phyloP scores from a whole-genome alignment of 2,888 invertebrate genomes.

The Caenorhabditis panamensis region DNA sequence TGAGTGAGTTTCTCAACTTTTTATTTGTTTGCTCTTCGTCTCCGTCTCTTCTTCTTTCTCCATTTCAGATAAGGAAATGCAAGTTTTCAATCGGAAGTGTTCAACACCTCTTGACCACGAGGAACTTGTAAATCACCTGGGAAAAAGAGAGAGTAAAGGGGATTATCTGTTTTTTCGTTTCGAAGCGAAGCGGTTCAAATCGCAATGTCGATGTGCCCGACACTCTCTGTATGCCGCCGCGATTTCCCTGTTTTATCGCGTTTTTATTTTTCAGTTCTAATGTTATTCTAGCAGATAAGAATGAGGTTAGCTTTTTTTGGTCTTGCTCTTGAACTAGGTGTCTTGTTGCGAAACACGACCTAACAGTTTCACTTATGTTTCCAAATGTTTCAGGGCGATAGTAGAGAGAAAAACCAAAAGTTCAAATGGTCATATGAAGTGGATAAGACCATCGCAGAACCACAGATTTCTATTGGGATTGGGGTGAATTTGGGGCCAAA shows the following conservation, averaged over 20 bases:
- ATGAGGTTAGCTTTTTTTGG: background rate
- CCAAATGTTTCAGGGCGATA: background rate
- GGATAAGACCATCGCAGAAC: background rate
- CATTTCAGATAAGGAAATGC: background rate
- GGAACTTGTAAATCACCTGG: background rate
- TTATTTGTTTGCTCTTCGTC: constrained; percentile 17
- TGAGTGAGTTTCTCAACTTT: constrained; percentile 20
- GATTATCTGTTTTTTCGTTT: constrained; percentile 1
- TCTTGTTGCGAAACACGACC: background rate
- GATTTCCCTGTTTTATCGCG: constrained; percentile 24
- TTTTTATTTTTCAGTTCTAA: constrained; percentile 1
- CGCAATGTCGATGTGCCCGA: constrained; percentile 9
- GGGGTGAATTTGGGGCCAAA: background rate
- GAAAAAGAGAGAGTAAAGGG: background rate
- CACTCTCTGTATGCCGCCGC: constrained; percentile 40
- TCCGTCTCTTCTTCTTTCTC: background rate
- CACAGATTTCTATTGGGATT: background rate
- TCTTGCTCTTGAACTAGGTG: background rate
- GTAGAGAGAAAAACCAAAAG: background rate
- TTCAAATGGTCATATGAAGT: background rate
- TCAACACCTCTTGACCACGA: background rate
- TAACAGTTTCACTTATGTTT: no score
- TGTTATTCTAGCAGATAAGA: constrained; percentile 22
- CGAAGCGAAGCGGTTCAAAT: background rate
- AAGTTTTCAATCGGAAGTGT: background rate